Evolutionary conservation across 2,888 invertebrate genomes (phyloP).

Genomic region (Parnassius glacialis): DNA sequence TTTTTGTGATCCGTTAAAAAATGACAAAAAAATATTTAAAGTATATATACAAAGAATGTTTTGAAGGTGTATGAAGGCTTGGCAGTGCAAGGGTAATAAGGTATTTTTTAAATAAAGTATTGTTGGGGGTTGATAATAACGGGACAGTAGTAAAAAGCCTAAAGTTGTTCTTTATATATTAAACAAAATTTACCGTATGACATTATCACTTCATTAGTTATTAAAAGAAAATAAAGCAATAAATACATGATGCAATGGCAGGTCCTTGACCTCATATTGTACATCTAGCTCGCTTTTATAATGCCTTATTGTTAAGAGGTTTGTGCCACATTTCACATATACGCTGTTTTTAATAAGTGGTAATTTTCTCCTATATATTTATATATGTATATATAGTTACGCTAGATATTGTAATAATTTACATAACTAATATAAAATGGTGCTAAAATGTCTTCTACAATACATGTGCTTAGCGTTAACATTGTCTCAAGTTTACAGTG

Average conservation of each 20-base stretch:
- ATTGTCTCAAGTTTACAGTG: not conserved
- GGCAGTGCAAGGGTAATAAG: conserved; percentile 28
- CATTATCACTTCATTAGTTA: not conserved
- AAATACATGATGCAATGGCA: conserved; percentile 1
- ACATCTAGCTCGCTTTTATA: conserved; percentile 3
- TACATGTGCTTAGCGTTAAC: conserved; percentile 4
- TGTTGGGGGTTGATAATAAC: conserved; percentile 8
- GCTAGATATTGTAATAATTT: conserved; percentile 15
- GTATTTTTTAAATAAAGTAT: not conserved
- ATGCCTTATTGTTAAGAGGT: conserved; percentile 9
- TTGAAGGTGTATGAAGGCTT: conserved; percentile 33
- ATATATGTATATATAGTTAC: conserved; percentile 7
- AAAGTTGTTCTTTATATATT: not conserved
- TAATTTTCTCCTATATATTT: conserved; percentile 13
- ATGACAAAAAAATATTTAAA: conserved; percentile 61
- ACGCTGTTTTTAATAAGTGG: conserved; percentile 6
- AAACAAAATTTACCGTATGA: not conserved
- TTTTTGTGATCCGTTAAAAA: conserved; percentile 67
- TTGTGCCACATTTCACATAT: conserved; percentile 8
- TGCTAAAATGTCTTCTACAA: conserved; percentile 18
- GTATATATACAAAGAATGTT: conserved; percentile 37
- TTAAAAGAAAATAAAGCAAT: conserved; percentile 4
- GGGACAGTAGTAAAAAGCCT: not conserved
- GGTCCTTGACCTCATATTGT: not conserved
- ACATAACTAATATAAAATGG: conserved; percentile 12